Conservation (phyloP, 2,113 vertebrate genomes). For the Potamarius usumacintae region DNA sequence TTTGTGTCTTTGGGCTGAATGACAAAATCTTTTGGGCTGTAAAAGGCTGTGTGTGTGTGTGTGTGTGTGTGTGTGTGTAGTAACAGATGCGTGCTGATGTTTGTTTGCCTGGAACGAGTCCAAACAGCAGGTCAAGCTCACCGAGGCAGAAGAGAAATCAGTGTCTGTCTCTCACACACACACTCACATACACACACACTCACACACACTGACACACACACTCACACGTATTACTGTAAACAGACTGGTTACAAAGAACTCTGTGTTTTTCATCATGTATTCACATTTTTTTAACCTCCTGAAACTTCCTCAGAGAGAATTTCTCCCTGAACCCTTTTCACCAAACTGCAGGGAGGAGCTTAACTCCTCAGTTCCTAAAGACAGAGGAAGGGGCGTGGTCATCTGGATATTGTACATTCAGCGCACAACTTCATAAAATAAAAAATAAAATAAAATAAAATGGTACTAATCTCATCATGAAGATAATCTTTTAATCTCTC, state of each 20-base stretch:
- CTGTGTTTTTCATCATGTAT: background rate
- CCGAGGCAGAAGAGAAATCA: slow-evolving; percentile 80
- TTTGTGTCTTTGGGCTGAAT: slow-evolving; percentile 72
- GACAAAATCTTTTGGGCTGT: slow-evolving; percentile 77
- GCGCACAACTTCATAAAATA: background rate
- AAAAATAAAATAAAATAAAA: background rate
- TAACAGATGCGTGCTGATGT: slow-evolving; percentile 80
- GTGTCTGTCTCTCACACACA: slow-evolving; percentile 63
- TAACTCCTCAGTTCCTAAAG: too few species aligned
- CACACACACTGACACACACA: background rate
- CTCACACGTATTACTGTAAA: background rate
- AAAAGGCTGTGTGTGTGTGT: slow-evolving; percentile 71
- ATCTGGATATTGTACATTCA: background rate
- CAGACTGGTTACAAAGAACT: background rate
- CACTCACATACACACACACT: slow-evolving; percentile 9
- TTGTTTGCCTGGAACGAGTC: slow-evolving; percentile 73
- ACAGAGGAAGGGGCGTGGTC: too few species aligned
- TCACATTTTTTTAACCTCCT: background rate
- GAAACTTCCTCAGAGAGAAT: background rate
- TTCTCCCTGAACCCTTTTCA: background rate
- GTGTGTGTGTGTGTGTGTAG: slow-evolving; percentile 72
- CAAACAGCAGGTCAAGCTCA: slow-evolving; percentile 67
- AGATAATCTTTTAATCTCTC: too few species aligned
- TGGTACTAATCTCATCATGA: too few species aligned
- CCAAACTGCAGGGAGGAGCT: too few species aligned